Conservation (phyloP, 2,797 vertebrate genomes). For the Poeciliopsis infans region DNA sequence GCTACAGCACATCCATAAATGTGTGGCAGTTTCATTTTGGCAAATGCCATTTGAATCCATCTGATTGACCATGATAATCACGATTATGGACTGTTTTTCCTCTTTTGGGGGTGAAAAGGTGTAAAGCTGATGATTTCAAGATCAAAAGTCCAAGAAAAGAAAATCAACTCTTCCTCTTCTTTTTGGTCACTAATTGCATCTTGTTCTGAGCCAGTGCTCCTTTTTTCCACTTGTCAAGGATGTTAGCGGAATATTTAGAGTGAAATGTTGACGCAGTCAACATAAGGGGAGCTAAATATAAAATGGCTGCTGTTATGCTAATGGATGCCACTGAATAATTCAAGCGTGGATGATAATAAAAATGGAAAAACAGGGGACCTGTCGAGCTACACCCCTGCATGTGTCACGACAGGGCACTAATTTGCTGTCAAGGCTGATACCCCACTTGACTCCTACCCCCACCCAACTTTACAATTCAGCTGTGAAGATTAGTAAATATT, state of each 20-base stretch:
- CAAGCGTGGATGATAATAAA: slow-evolving; percentile 85
- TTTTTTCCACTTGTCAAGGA: slow-evolving; percentile 69
- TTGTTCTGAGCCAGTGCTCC: slow-evolving; percentile 73
- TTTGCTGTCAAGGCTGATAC: slow-evolving; percentile 81
- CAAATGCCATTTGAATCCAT: slow-evolving; percentile 57
- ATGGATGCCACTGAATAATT: slow-evolving; percentile 88
- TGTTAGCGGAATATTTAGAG: slow-evolving; percentile 73
- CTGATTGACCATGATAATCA: slow-evolving; percentile 62
- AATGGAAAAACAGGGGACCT: slow-evolving; percentile 72
- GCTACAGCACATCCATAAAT: slow-evolving; percentile 52
- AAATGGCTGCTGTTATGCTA: slow-evolving; percentile 84
- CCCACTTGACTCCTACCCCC: not conserved
- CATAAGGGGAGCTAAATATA: slow-evolving; percentile 84
- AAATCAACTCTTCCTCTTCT: slow-evolving; percentile 45
- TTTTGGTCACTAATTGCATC: slow-evolving; percentile 79
- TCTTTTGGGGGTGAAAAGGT: slow-evolving; percentile 49
- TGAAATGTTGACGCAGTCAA: slow-evolving; percentile 81
- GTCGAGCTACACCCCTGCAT: slow-evolving; percentile 77
- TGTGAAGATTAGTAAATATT: slow-evolving; percentile 79
- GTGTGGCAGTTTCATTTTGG: slow-evolving; percentile 61
- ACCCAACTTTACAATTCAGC: slow-evolving; percentile 51
- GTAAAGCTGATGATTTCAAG: slow-evolving; percentile 56
- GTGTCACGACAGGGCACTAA: slow-evolving; percentile 79
- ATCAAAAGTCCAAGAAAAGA: slow-evolving; percentile 42
- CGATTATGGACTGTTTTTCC: slow-evolving; percentile 52